Conservation (phyloP, 2,113 vertebrate genomes). For the Siniperca chuatsi region DNA sequence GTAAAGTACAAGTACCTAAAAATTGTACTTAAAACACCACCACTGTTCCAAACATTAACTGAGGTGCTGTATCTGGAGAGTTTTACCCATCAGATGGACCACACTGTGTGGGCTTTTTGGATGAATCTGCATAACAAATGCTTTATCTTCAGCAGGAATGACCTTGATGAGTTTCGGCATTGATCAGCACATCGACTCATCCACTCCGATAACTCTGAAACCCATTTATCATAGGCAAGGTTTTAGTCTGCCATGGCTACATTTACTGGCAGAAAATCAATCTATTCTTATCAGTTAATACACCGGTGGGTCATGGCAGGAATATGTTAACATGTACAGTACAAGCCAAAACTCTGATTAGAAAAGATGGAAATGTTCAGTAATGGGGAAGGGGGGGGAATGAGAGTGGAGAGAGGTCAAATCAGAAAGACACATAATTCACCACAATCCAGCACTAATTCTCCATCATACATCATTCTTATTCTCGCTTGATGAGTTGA, state of each 20-base stretch:
- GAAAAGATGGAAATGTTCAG: constrained; percentile 48
- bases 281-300: constrained; percentile 79
- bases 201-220: constrained; percentile 71
- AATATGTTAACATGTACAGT: constrained; percentile 66
- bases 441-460: constrained; percentile 14
- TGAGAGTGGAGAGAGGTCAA: not conserved
- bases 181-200: constrained; percentile 76
- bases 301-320: constrained; percentile 51
- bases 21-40: not conserved
- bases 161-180: constrained; percentile 75
- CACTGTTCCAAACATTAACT: not conserved
- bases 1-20: not conserved
- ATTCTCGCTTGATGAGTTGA: constrained; percentile 2
- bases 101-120: constrained; percentile 21
- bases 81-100: not conserved
- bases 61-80: not conserved
- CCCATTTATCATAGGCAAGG: constrained; percentile 75
- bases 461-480: constrained; percentile 25
- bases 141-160: constrained; percentile 57
- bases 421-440: not conserved
- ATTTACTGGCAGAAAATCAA: constrained; percentile 78
- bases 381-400: not conserved
- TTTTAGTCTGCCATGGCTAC: constrained; percentile 51
- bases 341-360: constrained; percentile 66
- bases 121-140: constrained; percentile 68